Evolutionary conservation across 2,888 invertebrate genomes (phyloP), one percentile per base, ranked within the genome.

Genomic region (Lordiphosa fenestrarum): DNA sequence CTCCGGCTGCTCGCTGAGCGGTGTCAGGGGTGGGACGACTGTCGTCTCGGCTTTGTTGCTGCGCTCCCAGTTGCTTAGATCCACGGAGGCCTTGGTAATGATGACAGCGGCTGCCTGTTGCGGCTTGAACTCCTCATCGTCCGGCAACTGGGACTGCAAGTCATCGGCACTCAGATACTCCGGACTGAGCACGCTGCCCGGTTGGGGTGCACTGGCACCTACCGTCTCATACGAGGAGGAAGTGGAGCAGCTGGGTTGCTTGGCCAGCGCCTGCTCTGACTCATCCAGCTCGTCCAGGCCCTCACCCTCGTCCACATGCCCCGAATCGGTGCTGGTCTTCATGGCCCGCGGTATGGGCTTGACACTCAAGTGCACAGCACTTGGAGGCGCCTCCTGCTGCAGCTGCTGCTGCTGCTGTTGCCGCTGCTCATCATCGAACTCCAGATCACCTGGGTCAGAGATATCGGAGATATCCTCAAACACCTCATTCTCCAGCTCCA

Each of bases 21-120:
- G 91, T 6, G 93, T 91, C 69, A 94, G 88, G 0, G 91, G 49
- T 0, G 30, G 25, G 89, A 88, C 19, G 89, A 88, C 19, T 90
- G 91, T 74, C 89, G 91, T 67, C 0, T 12, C 51, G 0, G 46
- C 88, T 91, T 75, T 91, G 90, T 89, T 46, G 41, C 66, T 91
- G 59, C 71, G 76, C 33, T 88, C 85, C 66, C 87, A 77, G 55
- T 91, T 90, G 3, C 85, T 91, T 39, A 94, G 90, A 87, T 94
- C 94, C 6, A 94, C 91, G 1, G 94, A 94, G 0, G 94, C 93
- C 80, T 94, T 93, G 0, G 94, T 94, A 6, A 94, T 92, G 62
- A 94, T 94, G 2, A 94, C 94, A 71, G 93, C 93, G 5, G 93
- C 93, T 6, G 93, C 92, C 62, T 91, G 91, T 6, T 53, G 62